A percentile compares a stretch with the other conserved stretches of the same genome.
These are phyloP conservation scores for Corythornis vintsioides DNA, from an alignment of 2,113 vertebrate genomes.

Conservation along the genomic window DNA sequence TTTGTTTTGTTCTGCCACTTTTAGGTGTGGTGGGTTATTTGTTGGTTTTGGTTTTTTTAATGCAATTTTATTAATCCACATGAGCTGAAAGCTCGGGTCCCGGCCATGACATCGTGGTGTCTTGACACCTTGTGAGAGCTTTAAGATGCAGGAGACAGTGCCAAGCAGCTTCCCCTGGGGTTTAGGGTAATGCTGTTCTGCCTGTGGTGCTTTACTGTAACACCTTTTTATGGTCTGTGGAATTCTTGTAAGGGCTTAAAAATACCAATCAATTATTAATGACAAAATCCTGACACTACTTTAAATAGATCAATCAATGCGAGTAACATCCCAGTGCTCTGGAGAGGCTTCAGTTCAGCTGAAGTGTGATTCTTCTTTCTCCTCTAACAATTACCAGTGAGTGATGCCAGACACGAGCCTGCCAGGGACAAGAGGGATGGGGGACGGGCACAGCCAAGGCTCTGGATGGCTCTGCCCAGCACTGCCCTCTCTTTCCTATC, in stretches of 20 bases:
- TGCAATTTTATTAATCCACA: not conserved
- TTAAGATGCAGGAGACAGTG: not conserved
- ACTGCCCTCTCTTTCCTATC: not conserved
- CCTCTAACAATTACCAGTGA: not conserved
- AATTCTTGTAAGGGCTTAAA: slow-evolving; percentile 61
- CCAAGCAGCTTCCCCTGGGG: not conserved
- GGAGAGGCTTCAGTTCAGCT: not conserved
- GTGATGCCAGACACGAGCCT: not conserved
- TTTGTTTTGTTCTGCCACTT: not conserved
- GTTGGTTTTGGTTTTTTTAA: not conserved
- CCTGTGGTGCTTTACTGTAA: slow-evolving; percentile 39
- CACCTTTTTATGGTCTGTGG: slow-evolving; percentile 20
- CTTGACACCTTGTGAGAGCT: not conserved
- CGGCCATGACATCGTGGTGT: not conserved
- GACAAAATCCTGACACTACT: slow-evolving; percentile 17
- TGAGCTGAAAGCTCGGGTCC: not conserved
- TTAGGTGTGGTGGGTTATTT: no score
- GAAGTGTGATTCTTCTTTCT: not conserved
- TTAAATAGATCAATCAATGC: slow-evolving; percentile 59
- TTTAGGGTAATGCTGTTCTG: not conserved
- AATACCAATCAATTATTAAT: slow-evolving; percentile 65
- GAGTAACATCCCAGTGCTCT: not conserved
- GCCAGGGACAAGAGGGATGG: rapidly evolving
- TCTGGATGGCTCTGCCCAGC: no score
- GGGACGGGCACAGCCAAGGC: not conserved